A percentile compares a stretch with the other conserved stretches of the same genome.
Conservation (phyloP, 2,888 invertebrate species). For the Drosophila siamana region DNA sequence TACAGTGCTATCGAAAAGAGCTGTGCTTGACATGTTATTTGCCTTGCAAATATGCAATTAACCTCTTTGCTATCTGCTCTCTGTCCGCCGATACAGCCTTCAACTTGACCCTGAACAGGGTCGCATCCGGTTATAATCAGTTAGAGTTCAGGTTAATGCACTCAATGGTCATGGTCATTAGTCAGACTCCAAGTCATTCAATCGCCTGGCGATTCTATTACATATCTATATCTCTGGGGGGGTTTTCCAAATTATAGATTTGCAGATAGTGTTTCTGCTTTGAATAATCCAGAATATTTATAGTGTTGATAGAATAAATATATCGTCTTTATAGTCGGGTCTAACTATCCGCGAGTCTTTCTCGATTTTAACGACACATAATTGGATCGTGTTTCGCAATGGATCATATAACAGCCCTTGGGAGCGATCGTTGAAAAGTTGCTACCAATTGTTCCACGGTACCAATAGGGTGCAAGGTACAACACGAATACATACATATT, state of each 20-base stretch:
- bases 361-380: too few relatives aligned
- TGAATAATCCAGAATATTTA: too few relatives aligned
- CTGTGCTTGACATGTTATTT: neutral
- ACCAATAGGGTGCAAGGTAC: too few relatives aligned
- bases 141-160: conserved; percentile 8
- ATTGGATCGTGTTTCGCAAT: too few relatives aligned
- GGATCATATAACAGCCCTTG: too few relatives aligned
- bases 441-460: too few relatives aligned
- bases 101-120: conserved; percentile 35
- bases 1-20: neutral
- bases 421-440: too few relatives aligned
- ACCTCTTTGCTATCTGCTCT: neutral
- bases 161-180: neutral
- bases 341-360: too few relatives aligned
- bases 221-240: too few relatives aligned
- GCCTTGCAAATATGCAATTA: conserved; percentile 10
- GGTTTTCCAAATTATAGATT: neutral
- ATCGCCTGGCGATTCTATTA: neutral
- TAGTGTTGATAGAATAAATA: too few relatives aligned
- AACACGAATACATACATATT: too few relatives aligned
- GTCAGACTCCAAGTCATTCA: neutral
- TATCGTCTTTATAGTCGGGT: too few relatives aligned
- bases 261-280: neutral
- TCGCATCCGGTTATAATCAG: conserved; percentile 11
- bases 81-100: conserved; percentile 27